Evolutionary conservation across 2,113 vertebrate genomes (phyloP), one percentile per base, ranked within the genome.

Genomic region (Seriola quinqueradiata): DNA sequence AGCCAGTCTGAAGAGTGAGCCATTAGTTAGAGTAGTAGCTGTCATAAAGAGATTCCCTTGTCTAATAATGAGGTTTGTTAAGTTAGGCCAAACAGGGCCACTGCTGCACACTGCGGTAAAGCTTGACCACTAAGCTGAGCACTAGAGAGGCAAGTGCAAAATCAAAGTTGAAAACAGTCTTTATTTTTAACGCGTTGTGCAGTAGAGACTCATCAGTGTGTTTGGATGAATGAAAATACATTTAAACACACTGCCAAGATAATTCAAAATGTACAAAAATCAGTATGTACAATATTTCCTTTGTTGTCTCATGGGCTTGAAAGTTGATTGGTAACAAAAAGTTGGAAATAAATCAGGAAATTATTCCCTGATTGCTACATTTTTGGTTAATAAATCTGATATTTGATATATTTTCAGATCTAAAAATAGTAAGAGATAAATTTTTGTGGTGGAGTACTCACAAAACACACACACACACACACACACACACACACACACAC

Each of bases 31-130:
- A 85, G 28, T 28, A 82, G 79, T 28, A 60, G 67, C 69, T 77
- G 81, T 87, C 77, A 63, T 83, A 77, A 77, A 80, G 86, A 86
- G 23, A 87, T 80, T 84, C 74, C 65, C 71, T 77, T 52, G 79
- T 87, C 77, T 82, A 67, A 80, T 80, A 89, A 87, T 77, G 87
- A 76, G 59, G 82, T 85, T 85, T 83, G 80, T 76, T 86, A 84
- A 88, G 46, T 66, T 12, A 32, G 63, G 75, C 67, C 77, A 71
- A 79, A 74, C 64, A 79, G 85, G 65, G 36, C 42, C 68, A 67
- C 65, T 69, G 73, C 82, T 76, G 75, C 68, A 77, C 28, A 32
- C 65, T 87, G 75, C 10, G 72, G 81, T 83, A 16, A 87, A 61
- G 42, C 61, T 78, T 55, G 50, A 89, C 79, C 81, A 65, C 82